A percentile compares a stretch with the other conserved stretches of the same genome.
phyloP scores from a whole-genome alignment of 2,888 invertebrate species.

The Caradrina kadenii region DNA sequence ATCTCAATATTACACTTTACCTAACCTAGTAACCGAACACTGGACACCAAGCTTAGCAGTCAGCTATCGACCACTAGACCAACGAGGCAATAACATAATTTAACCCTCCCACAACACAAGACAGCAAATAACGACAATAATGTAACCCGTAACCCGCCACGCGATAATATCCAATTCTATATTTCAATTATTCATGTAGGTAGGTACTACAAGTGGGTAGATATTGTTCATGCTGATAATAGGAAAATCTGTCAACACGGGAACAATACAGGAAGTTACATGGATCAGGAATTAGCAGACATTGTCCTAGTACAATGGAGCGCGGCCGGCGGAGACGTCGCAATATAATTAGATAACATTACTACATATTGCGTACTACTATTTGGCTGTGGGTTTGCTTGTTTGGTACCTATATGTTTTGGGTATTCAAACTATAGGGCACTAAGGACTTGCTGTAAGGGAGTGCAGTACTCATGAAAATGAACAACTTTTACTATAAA shows the following conservation, averaged over 20 bases:
- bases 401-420: neutral
- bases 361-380: slow-evolving; percentile 47
- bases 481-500: too few relatives aligned
- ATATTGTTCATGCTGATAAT: slow-evolving; percentile 85
- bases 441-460: too few relatives aligned
- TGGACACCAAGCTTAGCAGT: neutral
- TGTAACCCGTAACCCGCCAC: slow-evolving; percentile 12
- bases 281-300: slow-evolving; percentile 89
- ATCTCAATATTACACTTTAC: too few relatives aligned
- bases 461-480: too few relatives aligned
- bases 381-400: slow-evolving; percentile 9
- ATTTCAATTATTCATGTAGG: slow-evolving; percentile 69
- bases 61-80: neutral
- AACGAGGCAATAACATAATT: neutral
- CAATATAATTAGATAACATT: slow-evolving; percentile 84
- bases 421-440: neutral
- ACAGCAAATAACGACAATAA: slow-evolving; percentile 25
- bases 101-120: neutral
- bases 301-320: slow-evolving; percentile 85
- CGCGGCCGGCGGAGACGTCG: slow-evolving; percentile 59
- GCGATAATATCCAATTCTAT: slow-evolving; percentile 43
- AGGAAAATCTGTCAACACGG: slow-evolving; percentile 89
- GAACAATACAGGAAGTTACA: slow-evolving; percentile 88
- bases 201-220: slow-evolving; percentile 72
- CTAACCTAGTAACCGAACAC: neutral